phyloP scores from a whole-genome alignment of 2,888 invertebrate species.

The Hyposoter dolosus region DNA sequence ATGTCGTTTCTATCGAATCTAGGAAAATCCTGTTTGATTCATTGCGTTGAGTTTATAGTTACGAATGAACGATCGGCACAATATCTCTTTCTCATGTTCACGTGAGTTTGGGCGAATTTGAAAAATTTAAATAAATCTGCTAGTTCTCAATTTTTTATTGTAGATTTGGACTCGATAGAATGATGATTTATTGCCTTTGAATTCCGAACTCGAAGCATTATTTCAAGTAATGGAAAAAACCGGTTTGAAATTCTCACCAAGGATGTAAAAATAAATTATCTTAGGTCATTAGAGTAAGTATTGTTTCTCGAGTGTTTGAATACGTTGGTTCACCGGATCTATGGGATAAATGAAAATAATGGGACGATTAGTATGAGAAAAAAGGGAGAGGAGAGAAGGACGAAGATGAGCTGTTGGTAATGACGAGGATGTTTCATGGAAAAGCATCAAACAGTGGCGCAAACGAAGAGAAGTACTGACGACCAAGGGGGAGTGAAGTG shows the following conservation, averaged over 20 bases:
- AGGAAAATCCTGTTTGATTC: neutral
- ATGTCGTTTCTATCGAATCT: neutral
- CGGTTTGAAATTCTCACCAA: neutral
- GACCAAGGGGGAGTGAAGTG: conserved; percentile 37
- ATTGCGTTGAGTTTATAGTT: neutral
- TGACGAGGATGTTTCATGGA: conserved; percentile 24
- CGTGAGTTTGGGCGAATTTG: neutral
- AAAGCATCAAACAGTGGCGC: conserved; percentile 57
- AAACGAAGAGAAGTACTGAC: conserved; percentile 4
- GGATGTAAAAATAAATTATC: neutral
- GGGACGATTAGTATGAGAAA: conserved; percentile 16
- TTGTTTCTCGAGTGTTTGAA: conserved; percentile 17
- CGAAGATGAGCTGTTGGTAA: conserved; percentile 33
- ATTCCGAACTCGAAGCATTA: neutral
- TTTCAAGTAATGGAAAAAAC: neutral
- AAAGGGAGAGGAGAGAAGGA: conserved; percentile 21
- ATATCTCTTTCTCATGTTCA: neutral
- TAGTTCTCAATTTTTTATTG: neutral
- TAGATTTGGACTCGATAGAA: neutral
- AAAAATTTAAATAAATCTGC: neutral
- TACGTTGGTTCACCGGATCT: conserved; percentile 9
- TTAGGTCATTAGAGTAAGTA: conserved; percentile 6
- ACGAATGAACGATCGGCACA: neutral
- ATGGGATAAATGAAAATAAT: conserved; percentile 19
- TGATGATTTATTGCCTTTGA: neutral